Conservation (phyloP, 2,113 vertebrate species). For the Lophius piscatorius region DNA sequence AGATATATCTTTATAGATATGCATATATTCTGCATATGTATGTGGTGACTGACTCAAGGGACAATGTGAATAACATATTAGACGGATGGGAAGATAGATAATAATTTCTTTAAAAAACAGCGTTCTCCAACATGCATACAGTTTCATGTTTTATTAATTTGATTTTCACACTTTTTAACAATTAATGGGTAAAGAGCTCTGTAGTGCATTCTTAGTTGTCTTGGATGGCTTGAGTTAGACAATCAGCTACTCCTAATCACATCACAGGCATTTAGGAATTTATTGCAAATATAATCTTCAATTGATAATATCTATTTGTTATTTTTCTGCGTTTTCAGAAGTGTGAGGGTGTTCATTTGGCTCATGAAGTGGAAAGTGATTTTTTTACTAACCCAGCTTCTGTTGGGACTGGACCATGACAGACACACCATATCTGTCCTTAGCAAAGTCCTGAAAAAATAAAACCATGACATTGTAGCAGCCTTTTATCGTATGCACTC, state of each 20-base stretch:
- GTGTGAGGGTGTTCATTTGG: background rate
- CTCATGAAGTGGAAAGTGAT: background rate
- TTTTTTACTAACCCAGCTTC: constrained; percentile 90
- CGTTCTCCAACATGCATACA: no score
- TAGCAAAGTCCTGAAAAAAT: constrained; percentile 90
- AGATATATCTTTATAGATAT: no score
- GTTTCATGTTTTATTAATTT: background rate
- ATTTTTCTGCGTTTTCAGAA: no score
- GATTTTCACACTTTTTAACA: constrained; percentile 3
- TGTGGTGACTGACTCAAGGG: background rate
- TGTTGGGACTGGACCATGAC: constrained; percentile 94
- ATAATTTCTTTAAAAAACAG: no score
- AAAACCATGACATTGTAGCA: background rate
- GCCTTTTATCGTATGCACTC: background rate
- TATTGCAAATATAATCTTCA: no score
- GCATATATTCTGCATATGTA: no score
- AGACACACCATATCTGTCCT: constrained; percentile 91
- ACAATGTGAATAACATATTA: constrained; percentile 1
- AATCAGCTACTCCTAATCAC: no score
- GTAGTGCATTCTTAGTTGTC: background rate
- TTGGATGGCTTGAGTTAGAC: no score
- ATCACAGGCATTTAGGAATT: background rate
- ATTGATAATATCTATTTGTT: background rate
- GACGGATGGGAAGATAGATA: no score
- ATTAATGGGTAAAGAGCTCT: background rate